Evolutionary conservation across 2,113 vertebrate genomes (phyloP), one percentile per base, ranked within the genome.

Genomic region (Apodemus sylvaticus): DNA sequence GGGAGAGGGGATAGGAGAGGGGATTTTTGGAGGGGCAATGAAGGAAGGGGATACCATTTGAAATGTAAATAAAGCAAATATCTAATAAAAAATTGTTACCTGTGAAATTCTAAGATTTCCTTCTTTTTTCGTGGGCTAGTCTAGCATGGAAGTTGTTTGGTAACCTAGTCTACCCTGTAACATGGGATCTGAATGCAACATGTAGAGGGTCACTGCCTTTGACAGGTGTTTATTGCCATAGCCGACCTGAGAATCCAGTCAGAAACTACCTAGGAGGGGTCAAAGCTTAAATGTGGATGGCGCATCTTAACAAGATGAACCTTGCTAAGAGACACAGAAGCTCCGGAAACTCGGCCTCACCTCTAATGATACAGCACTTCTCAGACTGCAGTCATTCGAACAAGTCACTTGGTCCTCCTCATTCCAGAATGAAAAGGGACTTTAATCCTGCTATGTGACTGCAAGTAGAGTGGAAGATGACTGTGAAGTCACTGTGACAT

Each of bases 371-470:
- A 17, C 7, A 31, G 17, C 34, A 62, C 45, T 48, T 48, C 73
- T 95, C 64, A 62, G 45, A 51, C 42, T 82, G 82, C 53, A 77
- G 94, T 86, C 82, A 36, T 42, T 81, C 95, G 88, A 89, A 92
- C n/a, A 45, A 22, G 66, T 81, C 36, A 71, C 34, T 58, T 1
- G 48, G n/a, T 73, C 77, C 58, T 90, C 39, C 86, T 91, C 66
- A 89, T 34, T 86, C 48, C 83, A 89, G 58, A 68, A 42, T n/a
- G 39, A 19, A 11, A n/a, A 26, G 42, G 11, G 58, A 90, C 66
- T 73, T 87, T 22, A 94, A 36, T 76, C 58, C 17, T 92, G 45
- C 62, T 36, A 60, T 45, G 62, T 48, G 19, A 53, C 86, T 62
- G 10, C 58, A 90, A 94, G 31, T n/a, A 76, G 55, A 94, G 34